Conservation (phyloP, 2,797 vertebrate genomes). For the Coluber constrictor region DNA sequence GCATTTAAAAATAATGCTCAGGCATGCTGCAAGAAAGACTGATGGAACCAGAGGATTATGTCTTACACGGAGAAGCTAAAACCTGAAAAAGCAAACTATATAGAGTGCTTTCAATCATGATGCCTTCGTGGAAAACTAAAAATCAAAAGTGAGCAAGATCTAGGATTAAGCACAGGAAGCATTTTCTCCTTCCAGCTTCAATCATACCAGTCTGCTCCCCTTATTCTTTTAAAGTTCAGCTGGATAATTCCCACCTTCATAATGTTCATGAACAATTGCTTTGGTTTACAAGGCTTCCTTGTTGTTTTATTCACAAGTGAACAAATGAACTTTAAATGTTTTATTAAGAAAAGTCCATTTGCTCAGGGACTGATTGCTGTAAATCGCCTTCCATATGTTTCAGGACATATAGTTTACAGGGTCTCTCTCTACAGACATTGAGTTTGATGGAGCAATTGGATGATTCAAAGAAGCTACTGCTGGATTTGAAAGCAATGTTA, state of each 20-base stretch:
- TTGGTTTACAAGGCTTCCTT: slow-evolving; percentile 9
- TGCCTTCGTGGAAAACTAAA: slow-evolving; percentile 30
- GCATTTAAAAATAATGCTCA: slow-evolving; percentile 18
- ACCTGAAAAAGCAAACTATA: slow-evolving; percentile 21
- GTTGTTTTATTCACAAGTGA: slow-evolving; percentile 28
- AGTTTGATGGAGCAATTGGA: background rate
- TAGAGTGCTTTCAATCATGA: slow-evolving; percentile 29
- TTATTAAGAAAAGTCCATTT: background rate
- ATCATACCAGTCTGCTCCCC: background rate
- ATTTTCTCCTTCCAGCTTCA: background rate
- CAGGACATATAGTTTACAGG: background rate
- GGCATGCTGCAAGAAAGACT: slow-evolving; percentile 23
- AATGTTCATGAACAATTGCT: background rate
- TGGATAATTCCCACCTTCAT: slow-evolving; percentile 23
- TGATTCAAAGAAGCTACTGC: background rate
- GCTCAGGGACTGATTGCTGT: background rate
- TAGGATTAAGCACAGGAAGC: slow-evolving; percentile 10
- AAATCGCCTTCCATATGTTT: background rate
- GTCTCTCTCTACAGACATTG: background rate
- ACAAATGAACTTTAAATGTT: slow-evolving; percentile 3
- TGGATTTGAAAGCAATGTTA: background rate
- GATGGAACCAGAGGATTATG: slow-evolving; percentile 35
- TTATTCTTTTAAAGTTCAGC: slow-evolving; percentile 18
- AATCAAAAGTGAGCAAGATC: slow-evolving; percentile 22
- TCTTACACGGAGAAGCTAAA: slow-evolving; percentile 28